Evolutionary conservation across 2,888 invertebrate species (phyloP), one percentile per base, ranked within the genome.

Genomic region (Chrysolina americana): DNA sequence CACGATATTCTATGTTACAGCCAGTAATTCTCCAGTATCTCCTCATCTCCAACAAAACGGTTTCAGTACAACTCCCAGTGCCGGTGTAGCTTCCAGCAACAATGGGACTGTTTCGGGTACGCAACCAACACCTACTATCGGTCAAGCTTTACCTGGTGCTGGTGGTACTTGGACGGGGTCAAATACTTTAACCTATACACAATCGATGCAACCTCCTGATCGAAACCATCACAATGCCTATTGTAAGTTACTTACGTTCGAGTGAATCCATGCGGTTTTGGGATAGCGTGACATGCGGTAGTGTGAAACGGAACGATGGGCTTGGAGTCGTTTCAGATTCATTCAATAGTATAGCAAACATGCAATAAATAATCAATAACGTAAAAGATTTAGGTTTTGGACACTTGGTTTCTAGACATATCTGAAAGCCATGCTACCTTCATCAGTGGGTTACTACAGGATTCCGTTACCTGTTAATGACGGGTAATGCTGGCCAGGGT

Each of bases 131-230:
- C 83, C 83, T 44, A 85, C 84, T 41, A 79, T 85, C 68, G 84
- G 83, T 13, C 86, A 86, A 79, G 79, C 84, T 70, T 86, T 85
- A 77, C 83, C 87, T n/a, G 87, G 86, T 50, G 90, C 91, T 0
- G 91, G 90, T 86, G 93, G 93, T 41, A 94, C 94, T 6, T 96
- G 96, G 96, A 95, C 95, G 3, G 96, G 96, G 21, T 95, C 94
- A 79, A 97, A 95, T 88, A 98, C 97, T 36, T 91, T 97, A 72
- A 96, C 96, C 21, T 98, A 98, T 87, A 97, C 96, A 64, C 96
- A 96, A 88, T 96, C 95, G 77, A 94, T 95, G 93, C 94, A 94
- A 83, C 93, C 94, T 17, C 93, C 93, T 2, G 93, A 93, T 85
- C 89, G 93, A 82, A 90, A 91, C 75, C 91, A 93, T 83, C 91